A percentile compares a stretch with the other conserved stretches of the same genome.
phyloP scores from a whole-genome alignment of 2,113 vertebrate species.

The Peromyscus maniculatus region DNA sequence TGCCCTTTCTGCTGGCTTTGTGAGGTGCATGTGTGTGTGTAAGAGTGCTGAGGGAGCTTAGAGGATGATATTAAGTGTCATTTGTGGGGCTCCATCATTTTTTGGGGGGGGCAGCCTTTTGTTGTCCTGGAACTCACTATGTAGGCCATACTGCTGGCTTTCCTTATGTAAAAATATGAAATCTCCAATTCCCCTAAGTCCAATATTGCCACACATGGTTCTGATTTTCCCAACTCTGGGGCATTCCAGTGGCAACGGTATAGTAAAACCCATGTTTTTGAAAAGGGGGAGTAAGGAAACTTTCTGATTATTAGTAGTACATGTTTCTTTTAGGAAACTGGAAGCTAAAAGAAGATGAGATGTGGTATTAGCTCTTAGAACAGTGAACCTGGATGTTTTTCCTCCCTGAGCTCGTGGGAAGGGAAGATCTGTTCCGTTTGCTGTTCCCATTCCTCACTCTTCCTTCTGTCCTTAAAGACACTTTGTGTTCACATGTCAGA shows the following conservation, averaged over 20 bases:
- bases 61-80: too few species aligned
- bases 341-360: neutral
- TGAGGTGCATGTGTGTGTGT: neutral
- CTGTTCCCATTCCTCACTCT: neutral
- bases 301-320: conserved; percentile 41
- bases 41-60: too few species aligned
- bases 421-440: neutral
- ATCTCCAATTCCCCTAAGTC: neutral
- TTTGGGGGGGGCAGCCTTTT: neutral
- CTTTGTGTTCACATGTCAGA: neutral
- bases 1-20: neutral
- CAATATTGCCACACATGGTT: neutral
- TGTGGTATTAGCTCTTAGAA: neutral
- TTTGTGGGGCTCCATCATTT: neutral
- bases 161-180: neutral
- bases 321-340: conserved; percentile 37
- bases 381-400: neutral
- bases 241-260: neutral
- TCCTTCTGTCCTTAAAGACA: conserved; percentile 3
- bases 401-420: neutral
- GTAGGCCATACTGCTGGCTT: neutral
- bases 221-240: conserved; percentile 50
- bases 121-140: neutral
- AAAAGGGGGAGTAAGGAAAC: conserved; percentile 3
- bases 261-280: conserved; percentile 11